Evolutionary conservation across 2,113 vertebrate species (phyloP), one percentile per base, ranked within the genome.

Genomic region (Pongo pygmaeus): DNA sequence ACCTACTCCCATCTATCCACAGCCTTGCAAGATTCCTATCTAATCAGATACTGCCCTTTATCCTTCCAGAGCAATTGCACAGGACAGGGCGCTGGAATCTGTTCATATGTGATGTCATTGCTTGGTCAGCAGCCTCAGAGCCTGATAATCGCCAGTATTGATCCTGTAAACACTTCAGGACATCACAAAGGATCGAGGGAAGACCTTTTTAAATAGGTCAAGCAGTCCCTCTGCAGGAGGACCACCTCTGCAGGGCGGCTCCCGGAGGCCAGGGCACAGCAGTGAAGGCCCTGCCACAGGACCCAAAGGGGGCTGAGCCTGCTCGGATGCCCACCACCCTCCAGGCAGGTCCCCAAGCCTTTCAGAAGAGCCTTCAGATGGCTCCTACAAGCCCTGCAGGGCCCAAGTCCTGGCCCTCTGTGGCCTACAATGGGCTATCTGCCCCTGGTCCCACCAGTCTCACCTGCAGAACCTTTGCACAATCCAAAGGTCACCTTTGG

Each of bases 21-120:
- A 64, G 32, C 30, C 9, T 2, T 48, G 59, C 67, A 46, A 50
- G 50, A 40, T 81, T 93, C 74, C 1, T 0, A 1, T 64, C 95
- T 12, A 35, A 91, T 93, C 97, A 38, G 35, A 17, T 3, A 18
- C 10, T 74, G 80, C 85, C 81, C 88, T 87, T 94, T 61, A 83
- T 97, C 96, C 93, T 74, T 85, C 10, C 18, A 0, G 0, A 4
- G 72, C 93, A 55, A 46, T 74, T 35, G 77, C 32, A 8, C 35
- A 94, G 67, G 77, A 11, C 8, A 10, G 70, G 32, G 95, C 25
- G 81, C 98, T 87, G 96, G 96, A 95, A 22, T 84, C 78, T 1
- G 0, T 96, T 91, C 93, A 32, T 20, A 55, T 0, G 1, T 89
- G 97, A 97, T 38, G 52, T 94, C 84, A 96, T 55, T 25, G 23